A percentile compares a stretch with the other conserved stretches of the same genome.
phyloP scores from a whole-genome alignment of 2,888 invertebrate genomes.

The Schrankia costaestrigalis region DNA sequence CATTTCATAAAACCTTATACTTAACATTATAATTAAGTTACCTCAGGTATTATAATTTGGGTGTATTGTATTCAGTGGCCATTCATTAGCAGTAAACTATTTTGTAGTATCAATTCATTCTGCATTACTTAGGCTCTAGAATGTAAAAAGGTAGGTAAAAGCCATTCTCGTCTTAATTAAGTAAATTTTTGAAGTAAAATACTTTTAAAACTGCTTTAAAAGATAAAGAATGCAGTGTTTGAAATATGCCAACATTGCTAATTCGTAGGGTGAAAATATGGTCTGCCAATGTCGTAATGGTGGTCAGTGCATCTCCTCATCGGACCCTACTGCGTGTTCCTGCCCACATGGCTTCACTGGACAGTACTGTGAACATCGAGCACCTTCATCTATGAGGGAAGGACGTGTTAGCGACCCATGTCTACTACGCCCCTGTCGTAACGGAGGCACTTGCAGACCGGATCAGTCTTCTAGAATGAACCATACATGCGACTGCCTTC shows the following conservation, averaged over 20 bases:
- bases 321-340: slow-evolving; percentile 74
- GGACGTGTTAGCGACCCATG: slow-evolving; percentile 68
- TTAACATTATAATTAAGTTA: too few species aligned
- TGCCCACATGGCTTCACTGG: slow-evolving; percentile 74
- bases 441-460: slow-evolving; percentile 87
- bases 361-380: slow-evolving; percentile 58
- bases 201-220: too few species aligned
- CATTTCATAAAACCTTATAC: too few species aligned
- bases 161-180: too few species aligned
- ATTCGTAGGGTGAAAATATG: slow-evolving; percentile 32
- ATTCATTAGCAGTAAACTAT: too few species aligned
- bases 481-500: slow-evolving; percentile 89
- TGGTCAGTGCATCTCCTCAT: slow-evolving; percentile 80
- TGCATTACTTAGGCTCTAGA: too few species aligned
- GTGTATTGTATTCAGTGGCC: too few species aligned
- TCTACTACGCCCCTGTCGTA: slow-evolving; percentile 86
- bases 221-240: too few species aligned
- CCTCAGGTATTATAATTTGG: too few species aligned
- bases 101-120: too few species aligned
- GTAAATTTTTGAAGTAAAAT: too few species aligned
- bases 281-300: slow-evolving; percentile 84
- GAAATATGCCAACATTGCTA: not conserved
- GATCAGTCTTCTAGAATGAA: slow-evolving; percentile 54
- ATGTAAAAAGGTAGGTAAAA: too few species aligned
- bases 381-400: slow-evolving; percentile 31